Evolutionary conservation across 2,113 vertebrate species (phyloP).

Genomic region (Ploceus nigricollis): DNA sequence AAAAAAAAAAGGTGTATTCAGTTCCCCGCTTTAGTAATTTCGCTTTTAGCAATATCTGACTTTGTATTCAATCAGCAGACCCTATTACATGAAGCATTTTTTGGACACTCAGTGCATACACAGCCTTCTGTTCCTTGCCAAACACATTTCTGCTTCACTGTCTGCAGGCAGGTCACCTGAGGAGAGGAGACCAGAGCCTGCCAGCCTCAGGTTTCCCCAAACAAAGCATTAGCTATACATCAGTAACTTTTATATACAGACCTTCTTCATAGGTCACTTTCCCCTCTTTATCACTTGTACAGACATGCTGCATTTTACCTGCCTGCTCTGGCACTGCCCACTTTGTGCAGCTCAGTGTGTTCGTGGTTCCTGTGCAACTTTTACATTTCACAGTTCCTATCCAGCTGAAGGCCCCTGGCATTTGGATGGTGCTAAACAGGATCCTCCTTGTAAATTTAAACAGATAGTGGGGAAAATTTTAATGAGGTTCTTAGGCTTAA

Average conservation of each 20-base stretch:
- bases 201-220: background rate
- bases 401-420: background rate
- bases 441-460: background rate
- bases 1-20: background rate
- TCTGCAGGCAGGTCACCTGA: slow-evolving; percentile 7
- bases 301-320: background rate
- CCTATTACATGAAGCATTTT: background rate
- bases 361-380: background rate
- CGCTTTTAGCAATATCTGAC: background rate
- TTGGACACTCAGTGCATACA: background rate
- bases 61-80: background rate
- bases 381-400: background rate
- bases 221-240: background rate
- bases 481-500: background rate
- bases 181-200: background rate
- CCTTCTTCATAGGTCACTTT: background rate
- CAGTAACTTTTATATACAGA: background rate
- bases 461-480: background rate
- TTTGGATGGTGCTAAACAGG: background rate
- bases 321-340: background rate
- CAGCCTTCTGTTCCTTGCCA: background rate
- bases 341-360: accelerated
- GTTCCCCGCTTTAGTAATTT: background rate
- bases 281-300: background rate
- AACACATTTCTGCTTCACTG: background rate